Conservation (phyloP, 2,888 invertebrate species). For the Graphium colonna region DNA sequence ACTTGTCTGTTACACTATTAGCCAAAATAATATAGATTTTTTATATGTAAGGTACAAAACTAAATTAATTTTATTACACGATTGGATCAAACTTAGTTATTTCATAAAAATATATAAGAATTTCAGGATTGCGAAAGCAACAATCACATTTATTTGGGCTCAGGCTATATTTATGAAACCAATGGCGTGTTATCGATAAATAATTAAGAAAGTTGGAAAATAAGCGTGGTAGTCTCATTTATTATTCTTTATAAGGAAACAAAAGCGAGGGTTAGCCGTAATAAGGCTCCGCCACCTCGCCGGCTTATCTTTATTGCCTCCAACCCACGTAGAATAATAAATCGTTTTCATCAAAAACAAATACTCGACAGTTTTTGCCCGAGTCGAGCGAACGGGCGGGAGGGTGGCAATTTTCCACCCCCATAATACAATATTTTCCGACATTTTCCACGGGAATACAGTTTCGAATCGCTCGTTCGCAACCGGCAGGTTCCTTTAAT, state of each 20-base stretch:
- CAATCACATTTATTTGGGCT: too few species aligned
- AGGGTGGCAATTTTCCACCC: constrained; percentile 79
- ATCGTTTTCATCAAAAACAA: constrained; percentile 81
- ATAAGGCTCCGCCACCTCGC: constrained; percentile 80
- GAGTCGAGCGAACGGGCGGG: constrained; percentile 76
- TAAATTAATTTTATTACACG: too few species aligned
- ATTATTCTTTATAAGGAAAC: constrained; percentile 81
- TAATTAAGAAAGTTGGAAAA: constrained; percentile 78
- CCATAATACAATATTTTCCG: constrained; percentile 81
- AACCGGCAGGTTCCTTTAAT: constrained; percentile 79
- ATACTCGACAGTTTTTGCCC: constrained; percentile 81
- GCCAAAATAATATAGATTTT: too few species aligned
- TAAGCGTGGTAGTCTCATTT: constrained; percentile 78
- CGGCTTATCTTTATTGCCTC: constrained; percentile 81
- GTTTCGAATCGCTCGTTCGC: constrained; percentile 79
- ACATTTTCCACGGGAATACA: constrained; percentile 81
- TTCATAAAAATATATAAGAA: too few species aligned
- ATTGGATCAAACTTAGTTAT: too few species aligned
- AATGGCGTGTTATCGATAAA: constrained; percentile 59
- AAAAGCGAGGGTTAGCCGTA: constrained; percentile 81
- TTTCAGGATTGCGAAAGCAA: too few species aligned
- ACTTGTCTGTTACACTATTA: too few species aligned
- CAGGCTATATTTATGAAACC: constrained; percentile 7
- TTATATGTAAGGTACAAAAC: too few species aligned
- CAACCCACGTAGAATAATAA: constrained; percentile 81